These are phyloP conservation scores for Eudemis profundana DNA, from an alignment of 2,888 invertebrate genomes.

Conservation along the genomic window DNA sequence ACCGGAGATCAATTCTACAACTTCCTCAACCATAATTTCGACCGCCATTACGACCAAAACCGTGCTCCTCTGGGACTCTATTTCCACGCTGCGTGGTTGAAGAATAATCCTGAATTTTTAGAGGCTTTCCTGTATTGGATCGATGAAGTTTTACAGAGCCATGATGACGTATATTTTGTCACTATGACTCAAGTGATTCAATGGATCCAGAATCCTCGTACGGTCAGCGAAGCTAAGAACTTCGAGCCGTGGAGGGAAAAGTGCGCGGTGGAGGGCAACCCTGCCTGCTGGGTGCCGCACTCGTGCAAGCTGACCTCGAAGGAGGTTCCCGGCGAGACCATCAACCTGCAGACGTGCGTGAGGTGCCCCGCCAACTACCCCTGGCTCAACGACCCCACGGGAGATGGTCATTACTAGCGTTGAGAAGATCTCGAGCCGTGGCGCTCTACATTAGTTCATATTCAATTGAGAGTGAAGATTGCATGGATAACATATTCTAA, in stretches of 20 bases:
- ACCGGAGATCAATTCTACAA: slow-evolving; percentile 97
- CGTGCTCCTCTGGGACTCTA: slow-evolving; percentile 95
- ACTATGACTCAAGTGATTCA: slow-evolving; percentile 98
- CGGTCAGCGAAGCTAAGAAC: slow-evolving; percentile 93
- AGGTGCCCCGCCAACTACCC: slow-evolving; percentile 98
- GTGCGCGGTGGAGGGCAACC: slow-evolving; percentile 94
- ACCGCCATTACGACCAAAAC: slow-evolving; percentile 95
- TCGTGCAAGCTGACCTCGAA: slow-evolving; percentile 96
- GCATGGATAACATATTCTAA: slow-evolving; percentile 72
- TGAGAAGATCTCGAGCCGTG: slow-evolving; percentile 77
- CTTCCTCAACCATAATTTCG: slow-evolving; percentile 97
- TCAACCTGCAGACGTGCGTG: slow-evolving; percentile 96
- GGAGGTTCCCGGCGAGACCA: slow-evolving; percentile 97
- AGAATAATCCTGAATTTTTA: slow-evolving; percentile 95
- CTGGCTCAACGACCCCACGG: slow-evolving; percentile 96
- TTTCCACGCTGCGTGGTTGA: slow-evolving; percentile 97
- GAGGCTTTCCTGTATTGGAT: slow-evolving; percentile 97
- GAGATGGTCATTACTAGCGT: slow-evolving; percentile 93
- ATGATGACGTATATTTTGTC: slow-evolving; percentile 96
- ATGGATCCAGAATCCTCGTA: slow-evolving; percentile 97
- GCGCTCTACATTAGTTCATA: slow-evolving; percentile 77
- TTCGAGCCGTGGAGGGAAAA: slow-evolving; percentile 98
- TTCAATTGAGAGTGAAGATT: slow-evolving; percentile 71
- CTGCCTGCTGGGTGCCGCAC: slow-evolving; percentile 94
- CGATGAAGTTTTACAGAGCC: slow-evolving; percentile 93